A percentile compares a stretch with the other conserved stretches of the same genome.
phyloP scores from a whole-genome alignment of 2,113 vertebrate genomes.

The Melanerpes formicivorus region DNA sequence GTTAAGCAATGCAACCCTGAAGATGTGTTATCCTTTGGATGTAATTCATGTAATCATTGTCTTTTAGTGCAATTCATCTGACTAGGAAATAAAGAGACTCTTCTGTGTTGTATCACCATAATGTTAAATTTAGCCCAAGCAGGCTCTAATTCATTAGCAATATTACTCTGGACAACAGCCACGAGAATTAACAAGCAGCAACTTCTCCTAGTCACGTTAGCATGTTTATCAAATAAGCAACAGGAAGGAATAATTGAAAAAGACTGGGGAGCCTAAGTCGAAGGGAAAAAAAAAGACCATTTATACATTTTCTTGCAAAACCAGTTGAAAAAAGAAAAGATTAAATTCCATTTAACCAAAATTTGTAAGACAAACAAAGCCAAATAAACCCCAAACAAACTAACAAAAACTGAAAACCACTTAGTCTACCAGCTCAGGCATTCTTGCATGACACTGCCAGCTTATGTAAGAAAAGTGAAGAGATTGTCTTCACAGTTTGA shows the following conservation, averaged over 20 bases:
- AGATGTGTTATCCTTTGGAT: background rate
- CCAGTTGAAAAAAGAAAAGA: background rate
- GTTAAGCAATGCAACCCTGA: background rate
- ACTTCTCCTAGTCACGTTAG: accelerated
- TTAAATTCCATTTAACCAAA: background rate
- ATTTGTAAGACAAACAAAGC: background rate
- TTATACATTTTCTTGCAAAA: background rate
- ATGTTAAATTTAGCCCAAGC: background rate
- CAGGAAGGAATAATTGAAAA: background rate
- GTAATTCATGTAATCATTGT: background rate
- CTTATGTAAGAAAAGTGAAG: background rate
- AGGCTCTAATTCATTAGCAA: background rate
- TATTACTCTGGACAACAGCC: background rate
- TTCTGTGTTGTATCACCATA: background rate
- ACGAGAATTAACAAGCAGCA: background rate
- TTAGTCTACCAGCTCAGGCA: background rate
- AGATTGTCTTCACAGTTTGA: background rate
- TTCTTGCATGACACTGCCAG: background rate
- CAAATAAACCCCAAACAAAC: too few relatives aligned
- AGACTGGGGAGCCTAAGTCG: background rate
- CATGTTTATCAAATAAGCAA: background rate
- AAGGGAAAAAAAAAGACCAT: background rate
- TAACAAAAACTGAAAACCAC: background rate
- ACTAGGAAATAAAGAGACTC: background rate
- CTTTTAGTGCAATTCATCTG: background rate